Base-by-base conservation (phyloP, 2,113 vertebrate species). In the Phalacrocorax pelagicus region DNA sequence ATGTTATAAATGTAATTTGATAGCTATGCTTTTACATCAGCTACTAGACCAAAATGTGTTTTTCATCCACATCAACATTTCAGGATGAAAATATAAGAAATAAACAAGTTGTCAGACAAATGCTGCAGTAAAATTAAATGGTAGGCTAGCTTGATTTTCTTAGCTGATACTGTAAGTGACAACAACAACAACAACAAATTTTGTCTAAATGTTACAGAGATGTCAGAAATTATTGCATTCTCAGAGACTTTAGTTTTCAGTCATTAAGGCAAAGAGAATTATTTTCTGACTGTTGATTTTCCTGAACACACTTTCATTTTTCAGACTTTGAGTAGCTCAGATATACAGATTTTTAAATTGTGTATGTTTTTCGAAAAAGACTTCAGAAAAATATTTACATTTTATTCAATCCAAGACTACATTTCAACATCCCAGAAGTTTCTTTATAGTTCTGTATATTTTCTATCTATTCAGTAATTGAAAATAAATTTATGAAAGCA, bases 51-150 rank as follows among this genome's bases (percentile, higher is more conserved):
- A 86, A 85, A 81, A 85, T 49, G 24, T 12, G 27, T 30, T 92
- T 82, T 91, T 69, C 72, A 94, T 94, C 74, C 85, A 79, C 54
- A 89, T 36, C 88, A 82, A 78, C 55, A 88, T 17, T 81, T 49
- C 55, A 42, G 54, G 63, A 67, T 77, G 52, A 88, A 94, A 96
- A 57, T 77, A 80, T 90, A 83, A 91, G 52, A 92, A 95, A 81
- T 69, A 90, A 86, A 80, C 23, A 86, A 77, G 32, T 65, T 72
- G 54, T 54, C 52, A 75, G 83, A 75, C 13, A 62, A 84, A 59
- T 65, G 29, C 7, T 65, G 49, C 38, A 81, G 62, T 7, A 89
- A 86, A 85, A 88, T 47, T 51, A 46, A 63, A 54, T 34, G 19
- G 15, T n/a, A 78, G 9, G 21, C 12, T 38, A 59, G 7, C 18